Evolutionary conservation across 1,140 invertebrate species (phyloP).

Genomic region (Teleopsis dalmanni): DNA sequence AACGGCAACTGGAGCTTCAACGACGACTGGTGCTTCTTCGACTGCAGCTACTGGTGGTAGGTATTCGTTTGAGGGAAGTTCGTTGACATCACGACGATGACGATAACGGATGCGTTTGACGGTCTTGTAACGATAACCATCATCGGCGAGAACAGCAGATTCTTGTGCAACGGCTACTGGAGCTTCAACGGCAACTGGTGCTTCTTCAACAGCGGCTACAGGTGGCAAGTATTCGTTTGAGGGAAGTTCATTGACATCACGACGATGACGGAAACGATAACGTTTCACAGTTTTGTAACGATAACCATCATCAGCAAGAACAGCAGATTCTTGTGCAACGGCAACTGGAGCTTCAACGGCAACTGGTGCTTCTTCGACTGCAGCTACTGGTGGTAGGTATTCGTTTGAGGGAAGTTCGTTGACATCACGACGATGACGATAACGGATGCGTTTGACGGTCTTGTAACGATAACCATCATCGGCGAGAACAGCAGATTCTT

Average conservation of each 20-base stretch:
- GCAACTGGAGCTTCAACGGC: constrained; percentile 6
- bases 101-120: constrained; percentile 21
- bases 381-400: constrained; percentile 14
- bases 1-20: constrained; percentile 17
- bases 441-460: constrained; percentile 18
- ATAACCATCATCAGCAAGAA: constrained; percentile 22
- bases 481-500: constrained; percentile 22
- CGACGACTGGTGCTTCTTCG: constrained; percentile 20
- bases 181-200: constrained; percentile 7
- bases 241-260: constrained; percentile 10
- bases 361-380: constrained; percentile 13
- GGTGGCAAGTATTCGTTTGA: constrained; percentile 19
- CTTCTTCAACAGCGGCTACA: neutral
- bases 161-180: neutral
- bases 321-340: constrained; percentile 15
- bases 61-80: constrained; percentile 23
- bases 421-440: constrained; percentile 29
- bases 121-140: constrained; percentile 28
- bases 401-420: constrained; percentile 25
- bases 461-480: constrained; percentile 32
- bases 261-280: constrained; percentile 18
- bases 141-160: constrained; percentile 14
- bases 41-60: constrained; percentile 24
- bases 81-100: constrained; percentile 28
- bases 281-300: constrained; percentile 9